Base-by-base conservation (phyloP, 2,113 vertebrate species). In the Corvus hawaiiensis region DNA sequence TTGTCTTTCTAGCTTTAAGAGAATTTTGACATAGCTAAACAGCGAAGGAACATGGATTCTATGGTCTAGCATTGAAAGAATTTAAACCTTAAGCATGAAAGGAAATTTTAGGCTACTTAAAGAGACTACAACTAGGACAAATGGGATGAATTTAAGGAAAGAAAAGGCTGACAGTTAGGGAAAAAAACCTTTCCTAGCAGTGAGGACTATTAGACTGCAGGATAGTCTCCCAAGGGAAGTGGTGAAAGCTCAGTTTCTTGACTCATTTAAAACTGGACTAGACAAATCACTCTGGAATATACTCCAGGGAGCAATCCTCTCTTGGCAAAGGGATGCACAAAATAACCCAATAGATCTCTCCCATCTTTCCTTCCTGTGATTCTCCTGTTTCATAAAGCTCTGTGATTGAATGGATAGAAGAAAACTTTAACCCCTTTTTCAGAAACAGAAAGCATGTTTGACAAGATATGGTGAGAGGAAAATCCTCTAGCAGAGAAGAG, bases 201-300 rank as follows among this genome's bases (percentile, higher is more conserved):
- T 93, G 67, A 96, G 74, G 51, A 83, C 71, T 96, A 79, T 97
- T 96, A 97, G 94, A 88, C 49, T 93, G 91, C 86, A 84, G 79
- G 91, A 95, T 48, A 90, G 84, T 79, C 59, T 97, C 94, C 90
- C 94, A 87, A 94, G 94, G 72, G 90, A 95, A 87, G 48, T n/a
- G n/a, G 84, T 96, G 86, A 90, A 89, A 97, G 83, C 82, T 96
- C 96, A 86, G 16, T 26, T 72, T 93, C 90, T 96, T 77, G 63
- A 96, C 92, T 93, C 80, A 63, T 94, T 95, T 92, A 55, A 92
- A 96, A 92, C 41, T 62, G n/a, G 94, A 97, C 89, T 54, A 79
- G 89, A 97, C 83, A 95, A 97, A 98, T 93, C 80, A 91, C 93
- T 96, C 33, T 33, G 48, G 61, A 95, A 95, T 84, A 81, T 89